A percentile compares a stretch with the other conserved stretches of the same genome.
Conservation (phyloP, 2,797 vertebrate genomes). For the Lates japonicus region DNA sequence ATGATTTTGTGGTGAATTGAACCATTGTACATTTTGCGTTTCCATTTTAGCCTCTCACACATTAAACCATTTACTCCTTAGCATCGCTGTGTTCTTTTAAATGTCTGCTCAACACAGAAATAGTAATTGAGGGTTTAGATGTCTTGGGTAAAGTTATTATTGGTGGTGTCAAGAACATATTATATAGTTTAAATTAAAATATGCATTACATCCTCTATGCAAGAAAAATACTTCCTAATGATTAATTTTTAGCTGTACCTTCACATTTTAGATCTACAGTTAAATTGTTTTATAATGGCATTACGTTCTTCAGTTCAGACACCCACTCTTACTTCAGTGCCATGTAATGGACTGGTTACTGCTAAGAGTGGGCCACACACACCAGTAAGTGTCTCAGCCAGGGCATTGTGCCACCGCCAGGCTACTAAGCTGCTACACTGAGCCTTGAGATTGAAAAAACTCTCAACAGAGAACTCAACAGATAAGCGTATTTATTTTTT, state of each 20-base stretch:
- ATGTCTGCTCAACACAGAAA: not conserved
- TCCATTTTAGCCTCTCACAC: constrained; percentile 3
- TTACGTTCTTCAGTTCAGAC: not conserved
- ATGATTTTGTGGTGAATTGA: constrained; percentile 4
- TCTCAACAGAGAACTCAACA: not conserved
- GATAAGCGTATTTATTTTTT: constrained; percentile 3
- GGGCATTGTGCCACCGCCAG: constrained; percentile 49
- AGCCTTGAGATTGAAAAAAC: constrained; percentile 10
- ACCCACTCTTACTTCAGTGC: constrained; percentile 9
- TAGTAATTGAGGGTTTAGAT: not conserved
- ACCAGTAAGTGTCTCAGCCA: constrained; percentile 47
- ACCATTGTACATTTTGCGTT: not conserved
- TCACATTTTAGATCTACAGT: not conserved
- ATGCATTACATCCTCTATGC: not conserved
- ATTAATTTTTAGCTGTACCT: not conserved
- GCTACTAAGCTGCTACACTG: constrained; percentile 43
- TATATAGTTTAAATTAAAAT: not conserved
- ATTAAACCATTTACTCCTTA: constrained; percentile 5
- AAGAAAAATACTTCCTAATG: too few relatives aligned
- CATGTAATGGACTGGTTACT: not conserved
- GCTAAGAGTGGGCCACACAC: constrained; percentile 45
- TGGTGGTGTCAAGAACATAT: not conserved
- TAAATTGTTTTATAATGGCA: not conserved
- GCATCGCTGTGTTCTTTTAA: not conserved
- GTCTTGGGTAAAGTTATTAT: not conserved